These are phyloP conservation scores for Rhabdomys pumilio DNA, from an alignment of 2,797 vertebrate species.

Conservation along the genomic window DNA sequence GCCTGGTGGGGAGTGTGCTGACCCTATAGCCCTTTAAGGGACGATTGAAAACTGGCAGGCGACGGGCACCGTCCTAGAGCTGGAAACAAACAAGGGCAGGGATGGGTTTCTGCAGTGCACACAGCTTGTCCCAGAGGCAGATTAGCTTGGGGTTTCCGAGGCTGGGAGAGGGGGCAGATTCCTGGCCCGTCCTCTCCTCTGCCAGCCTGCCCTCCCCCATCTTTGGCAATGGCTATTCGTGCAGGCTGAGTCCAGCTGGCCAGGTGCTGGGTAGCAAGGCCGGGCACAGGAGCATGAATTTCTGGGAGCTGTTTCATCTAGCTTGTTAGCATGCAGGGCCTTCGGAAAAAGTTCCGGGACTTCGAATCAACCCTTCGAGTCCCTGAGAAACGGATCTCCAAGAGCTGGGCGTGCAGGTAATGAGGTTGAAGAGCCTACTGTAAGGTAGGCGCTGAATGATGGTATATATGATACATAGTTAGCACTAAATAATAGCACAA, in stretches of 20 bases:
- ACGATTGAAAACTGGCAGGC: not conserved
- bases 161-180: not conserved
- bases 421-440: not conserved
- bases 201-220: not conserved
- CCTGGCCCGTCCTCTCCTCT: not conserved
- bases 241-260: not conserved
- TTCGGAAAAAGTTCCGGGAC: no score
- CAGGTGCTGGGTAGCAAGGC: not conserved
- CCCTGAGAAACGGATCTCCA: not conserved
- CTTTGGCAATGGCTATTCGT: no score
- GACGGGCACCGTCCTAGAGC: fast-evolving
- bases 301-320: not conserved
- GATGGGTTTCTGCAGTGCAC: not conserved
- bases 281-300: not conserved
- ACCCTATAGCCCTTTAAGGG: not conserved
- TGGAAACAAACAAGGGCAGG: not conserved
- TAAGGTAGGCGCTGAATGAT: not conserved
- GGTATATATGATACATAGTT: no score
- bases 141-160: not conserved
- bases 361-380: not conserved
- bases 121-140: not conserved
- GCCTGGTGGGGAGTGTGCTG: not conserved
- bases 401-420: not conserved
- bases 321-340: not conserved
- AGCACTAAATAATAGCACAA: not conserved